Conservation (phyloP, 2,888 invertebrate genomes). For the Spicauda simplicius region DNA sequence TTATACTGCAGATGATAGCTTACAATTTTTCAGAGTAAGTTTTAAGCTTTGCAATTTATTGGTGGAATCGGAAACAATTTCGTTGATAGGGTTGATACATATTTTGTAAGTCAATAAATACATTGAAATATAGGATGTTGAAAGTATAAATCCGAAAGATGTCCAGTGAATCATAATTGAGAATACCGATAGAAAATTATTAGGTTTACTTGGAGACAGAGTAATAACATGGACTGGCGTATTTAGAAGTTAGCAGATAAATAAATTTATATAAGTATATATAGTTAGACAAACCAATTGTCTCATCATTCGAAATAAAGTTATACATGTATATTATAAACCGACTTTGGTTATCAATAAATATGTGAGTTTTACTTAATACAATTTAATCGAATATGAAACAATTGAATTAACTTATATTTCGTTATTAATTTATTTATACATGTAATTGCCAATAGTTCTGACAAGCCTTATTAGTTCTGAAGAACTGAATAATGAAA, state of each 20-base stretch:
- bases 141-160: too few relatives aligned
- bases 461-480: slow-evolving; percentile 64
- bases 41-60: too few relatives aligned
- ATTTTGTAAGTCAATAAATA: too few relatives aligned
- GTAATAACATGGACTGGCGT: slow-evolving; percentile 65
- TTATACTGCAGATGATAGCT: too few relatives aligned
- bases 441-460: slow-evolving; percentile 74
- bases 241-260: slow-evolving; percentile 79
- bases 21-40: too few relatives aligned
- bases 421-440: slow-evolving; percentile 76
- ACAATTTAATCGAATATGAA: slow-evolving; percentile 58
- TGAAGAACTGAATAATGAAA: slow-evolving; percentile 55
- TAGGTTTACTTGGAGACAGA: slow-evolving; percentile 49
- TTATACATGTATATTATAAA: slow-evolving; percentile 10
- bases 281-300: slow-evolving; percentile 65
- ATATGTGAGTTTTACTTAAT: slow-evolving; percentile 19
- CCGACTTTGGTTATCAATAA: slow-evolving; percentile 23
- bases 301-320: slow-evolving; percentile 49
- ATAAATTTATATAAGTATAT: slow-evolving; percentile 66
- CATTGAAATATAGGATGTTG: too few relatives aligned
- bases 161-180: too few relatives aligned
- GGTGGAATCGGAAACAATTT: too few relatives aligned
- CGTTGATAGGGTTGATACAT: too few relatives aligned
- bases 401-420: slow-evolving; percentile 62
- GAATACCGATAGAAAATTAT: too few relatives aligned